phyloP scores from a whole-genome alignment of 2,113 vertebrate species.

The Cephalopholis sonnerati region DNA sequence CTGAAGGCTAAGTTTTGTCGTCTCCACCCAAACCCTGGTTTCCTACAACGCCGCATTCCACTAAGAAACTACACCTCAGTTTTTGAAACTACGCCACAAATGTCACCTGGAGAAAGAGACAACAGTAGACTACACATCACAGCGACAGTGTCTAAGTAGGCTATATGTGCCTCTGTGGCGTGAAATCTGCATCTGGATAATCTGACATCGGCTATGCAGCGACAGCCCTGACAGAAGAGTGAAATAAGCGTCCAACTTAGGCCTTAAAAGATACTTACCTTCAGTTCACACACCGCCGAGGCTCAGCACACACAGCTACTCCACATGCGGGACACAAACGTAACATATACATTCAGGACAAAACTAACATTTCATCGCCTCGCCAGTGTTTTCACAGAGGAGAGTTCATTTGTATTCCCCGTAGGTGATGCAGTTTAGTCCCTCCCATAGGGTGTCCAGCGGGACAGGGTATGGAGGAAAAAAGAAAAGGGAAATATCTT shows the following conservation, averaged over 20 bases:
- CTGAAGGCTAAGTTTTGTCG: slow-evolving; percentile 25
- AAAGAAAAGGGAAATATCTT: no score
- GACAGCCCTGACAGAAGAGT: background rate
- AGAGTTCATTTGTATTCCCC: slow-evolving; percentile 15
- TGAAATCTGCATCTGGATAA: slow-evolving; percentile 9
- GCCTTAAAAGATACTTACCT: slow-evolving; percentile 53
- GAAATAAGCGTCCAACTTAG: background rate
- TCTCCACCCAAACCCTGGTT: slow-evolving; percentile 65
- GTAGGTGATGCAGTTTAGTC: slow-evolving; percentile 59
- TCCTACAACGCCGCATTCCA: slow-evolving; percentile 3
- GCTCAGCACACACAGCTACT: background rate
- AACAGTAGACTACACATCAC: background rate
- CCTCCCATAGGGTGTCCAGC: slow-evolving; percentile 59
- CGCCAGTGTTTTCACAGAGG: background rate
- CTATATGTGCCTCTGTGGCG: background rate
- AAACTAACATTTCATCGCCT: background rate
- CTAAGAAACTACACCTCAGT: background rate
- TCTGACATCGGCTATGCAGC: background rate
- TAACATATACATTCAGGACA: background rate
- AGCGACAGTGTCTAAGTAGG: accelerated
- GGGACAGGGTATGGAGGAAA: background rate
- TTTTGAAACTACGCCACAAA: background rate
- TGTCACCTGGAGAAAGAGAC: background rate
- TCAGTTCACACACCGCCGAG: background rate
- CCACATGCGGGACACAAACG: background rate